Evolutionary conservation across 2,888 invertebrate genomes (phyloP), one percentile per base, ranked within the genome.

Genomic region (Acrobasis consociella): DNA sequence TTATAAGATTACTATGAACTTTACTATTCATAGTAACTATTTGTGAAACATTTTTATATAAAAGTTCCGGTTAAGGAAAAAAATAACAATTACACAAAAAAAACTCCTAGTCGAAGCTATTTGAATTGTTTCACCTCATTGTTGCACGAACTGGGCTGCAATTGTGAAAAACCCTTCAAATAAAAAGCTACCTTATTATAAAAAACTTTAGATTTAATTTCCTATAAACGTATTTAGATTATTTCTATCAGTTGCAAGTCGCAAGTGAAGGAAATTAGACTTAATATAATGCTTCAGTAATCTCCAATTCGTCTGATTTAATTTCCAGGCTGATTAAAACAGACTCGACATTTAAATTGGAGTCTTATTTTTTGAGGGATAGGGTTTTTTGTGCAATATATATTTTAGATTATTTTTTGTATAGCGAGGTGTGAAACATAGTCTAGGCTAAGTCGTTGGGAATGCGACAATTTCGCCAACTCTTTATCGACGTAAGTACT

Each of bases 41-140:
- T 31, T 31, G 31, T 31, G 31, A 7, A 31, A 31, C 7, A 22
- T 22, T 31, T 31, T 31, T 31, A 31, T 31, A 7, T 31, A 31
- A 31, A 7, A 31, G 31, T 42, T 46, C 11, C 5, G 46, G 46
- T 46, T 2, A 46, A n/a, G 46, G 31, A 52, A 39, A 51, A 51
- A 51, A 52, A 31, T 31, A n/a, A 22, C 71, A 69, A 72, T 71
- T 74, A 68, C 69, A 71, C 68, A 69, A 74, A 74, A 76, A 77
- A 75, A 77, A 74, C 72, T 70, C 69, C 76, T 78, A 74, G 77
- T 76, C 77, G 72, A 71, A 80, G 72, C 75, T 75, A 79, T 80
- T 83, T 82, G 84, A 86, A 86, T 87, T 87, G 87, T 85, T 87
- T 83, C 85, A 83, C 85, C 87, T 89, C 89, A 89, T 88, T 89